Base-by-base conservation (phyloP, 2,113 vertebrate species). In the Neoarius graeffei region DNA sequence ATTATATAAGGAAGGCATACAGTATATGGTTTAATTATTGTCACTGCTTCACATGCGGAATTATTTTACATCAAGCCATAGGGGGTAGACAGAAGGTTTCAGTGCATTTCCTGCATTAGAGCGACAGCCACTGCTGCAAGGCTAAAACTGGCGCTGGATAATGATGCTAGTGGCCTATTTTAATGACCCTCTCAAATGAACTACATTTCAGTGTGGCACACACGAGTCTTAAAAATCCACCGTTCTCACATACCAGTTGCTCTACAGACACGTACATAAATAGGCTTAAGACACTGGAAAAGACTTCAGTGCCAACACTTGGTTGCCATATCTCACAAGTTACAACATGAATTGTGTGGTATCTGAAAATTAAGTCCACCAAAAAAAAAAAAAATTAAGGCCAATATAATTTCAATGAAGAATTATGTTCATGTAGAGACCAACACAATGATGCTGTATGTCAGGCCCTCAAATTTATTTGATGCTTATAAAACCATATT, bases 81-180 rank as follows among this genome's bases (percentile, higher is more conserved):
- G 54, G 67, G 83, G 81, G 62, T 48, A 76, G 15, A 71, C 79
- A 84, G 76, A 86, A 54, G 52, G 48, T 85, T 81, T 90, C 50
- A 20, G 62, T 66, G 84, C 19, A 86, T 88, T 90, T 90, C 82
- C 85, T 60, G 66, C 87, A 77, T 64, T 50, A 85, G 89, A 90
- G 83, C 87, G 87, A 88, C 89, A 89, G 85, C 76, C 85, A 88
- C 89, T 87, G 85, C 89, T 90, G 89, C 66, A 77, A 90, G 50
- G 67, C 89, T 90, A 90, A 90, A 90, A 89, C 84, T 89, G 88
- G 81, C 76, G 48, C 87, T 42, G 81, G 50, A 85, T 88, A 86
- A 89, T 88, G 84, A 88, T 89, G 90, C 82, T 87, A 60, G 84
- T 88, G 87, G 87, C 88, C 90, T 91, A 89, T 88, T 91, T 91